Percentiles rank a stretch among this genome's conserved stretches.
Evolutionary conservation across 2,113 vertebrate species (phyloP).

Genomic region (Pipra filicauda): DNA sequence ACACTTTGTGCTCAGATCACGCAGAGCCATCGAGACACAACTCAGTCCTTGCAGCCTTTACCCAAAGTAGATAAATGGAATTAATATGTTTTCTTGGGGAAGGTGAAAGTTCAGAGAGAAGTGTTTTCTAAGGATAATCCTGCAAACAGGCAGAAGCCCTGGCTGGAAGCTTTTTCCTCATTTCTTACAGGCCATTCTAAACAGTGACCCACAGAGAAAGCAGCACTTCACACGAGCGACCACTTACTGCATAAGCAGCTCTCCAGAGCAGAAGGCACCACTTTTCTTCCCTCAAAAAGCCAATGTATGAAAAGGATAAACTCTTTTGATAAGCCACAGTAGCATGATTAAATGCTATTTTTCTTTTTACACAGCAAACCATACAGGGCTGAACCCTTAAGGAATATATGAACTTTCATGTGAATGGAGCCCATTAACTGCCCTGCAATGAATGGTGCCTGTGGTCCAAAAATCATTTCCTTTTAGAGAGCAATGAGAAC

Average conservation of each 20-base stretch:
- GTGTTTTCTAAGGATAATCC: not conserved
- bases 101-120: not conserved
- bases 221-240: not conserved
- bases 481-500: not conserved
- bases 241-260: not conserved
- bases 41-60: not conserved
- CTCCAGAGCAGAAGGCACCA: slow-evolving; percentile 4
- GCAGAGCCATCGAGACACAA: not conserved
- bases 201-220: not conserved
- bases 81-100: not conserved
- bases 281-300: not conserved
- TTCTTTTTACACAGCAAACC: slow-evolving; percentile 36
- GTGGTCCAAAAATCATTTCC: slow-evolving; percentile 14
- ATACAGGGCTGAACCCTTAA: slow-evolving; percentile 1
- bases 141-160: not conserved
- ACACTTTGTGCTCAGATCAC: not conserved
- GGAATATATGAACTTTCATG: slow-evolving; percentile 56
- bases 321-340: slow-evolving; percentile 45
- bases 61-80: not conserved
- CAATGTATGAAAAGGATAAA: not conserved
- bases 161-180: not conserved
- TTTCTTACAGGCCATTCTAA: not conserved
- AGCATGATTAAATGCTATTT: slow-evolving; percentile 28
- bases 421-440: slow-evolving; percentile 57
- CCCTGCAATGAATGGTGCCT: not conserved